These are phyloP conservation scores for Pogoniulus pusillus DNA, from an alignment of 2,797 vertebrate genomes.

Conservation along the genomic window DNA sequence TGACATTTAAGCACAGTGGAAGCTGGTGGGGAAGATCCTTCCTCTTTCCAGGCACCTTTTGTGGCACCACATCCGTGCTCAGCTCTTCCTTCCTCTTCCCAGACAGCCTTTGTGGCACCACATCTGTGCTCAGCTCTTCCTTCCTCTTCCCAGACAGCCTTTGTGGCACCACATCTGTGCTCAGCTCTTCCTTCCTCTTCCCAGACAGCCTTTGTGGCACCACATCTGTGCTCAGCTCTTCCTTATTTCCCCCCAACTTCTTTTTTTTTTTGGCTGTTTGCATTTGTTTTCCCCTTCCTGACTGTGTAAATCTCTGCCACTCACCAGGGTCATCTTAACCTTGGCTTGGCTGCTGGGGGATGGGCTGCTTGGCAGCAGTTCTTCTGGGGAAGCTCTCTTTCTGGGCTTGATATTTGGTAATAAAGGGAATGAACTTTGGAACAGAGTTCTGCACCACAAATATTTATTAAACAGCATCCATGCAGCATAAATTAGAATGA, in stretches of 20 bases:
- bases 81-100: not conserved
- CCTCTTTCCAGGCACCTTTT: too few relatives aligned
- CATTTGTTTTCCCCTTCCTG: not conserved
- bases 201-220: not conserved
- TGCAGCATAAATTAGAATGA: not conserved
- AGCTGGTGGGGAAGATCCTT: too few relatives aligned
- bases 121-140: not conserved
- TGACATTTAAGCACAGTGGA: too few relatives aligned
- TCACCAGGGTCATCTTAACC: not conserved
- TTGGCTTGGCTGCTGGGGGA: fast-evolving
- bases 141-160: too few relatives aligned
- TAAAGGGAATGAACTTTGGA: not conserved
- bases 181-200: not conserved
- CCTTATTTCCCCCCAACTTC: not conserved
- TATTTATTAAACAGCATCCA: not conserved
- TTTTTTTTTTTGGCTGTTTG: not conserved
- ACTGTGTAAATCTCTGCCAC: not conserved
- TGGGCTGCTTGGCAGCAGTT: not conserved
- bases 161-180: too few relatives aligned
- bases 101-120: not conserved
- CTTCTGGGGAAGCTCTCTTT: not conserved
- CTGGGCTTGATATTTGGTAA: not conserved
- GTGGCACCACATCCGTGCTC: too few relatives aligned
- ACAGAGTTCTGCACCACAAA: not conserved
- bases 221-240: not conserved